phyloP scores from a whole-genome alignment of 37 sponge, comb jelly and placozoan genomes.

The Eunapius fragilis region DNA sequence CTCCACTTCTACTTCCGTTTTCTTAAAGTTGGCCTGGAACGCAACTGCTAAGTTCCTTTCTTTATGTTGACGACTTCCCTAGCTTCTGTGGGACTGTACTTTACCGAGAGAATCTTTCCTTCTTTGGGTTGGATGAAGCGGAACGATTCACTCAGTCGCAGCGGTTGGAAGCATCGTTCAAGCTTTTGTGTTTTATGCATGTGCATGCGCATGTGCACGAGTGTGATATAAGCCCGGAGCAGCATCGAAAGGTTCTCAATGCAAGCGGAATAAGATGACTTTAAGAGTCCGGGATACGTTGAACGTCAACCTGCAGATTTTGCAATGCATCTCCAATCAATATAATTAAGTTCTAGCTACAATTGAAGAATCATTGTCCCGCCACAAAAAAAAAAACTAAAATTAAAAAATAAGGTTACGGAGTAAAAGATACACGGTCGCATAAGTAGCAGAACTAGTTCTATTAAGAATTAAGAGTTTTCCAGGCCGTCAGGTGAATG shows the following conservation, averaged over 20 bases:
- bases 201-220: no score
- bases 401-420: no score
- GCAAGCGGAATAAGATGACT: neutral
- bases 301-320: no score
- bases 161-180: neutral
- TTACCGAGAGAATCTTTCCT: constrained; percentile 39
- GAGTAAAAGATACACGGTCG: no score
- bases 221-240: neutral
- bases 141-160: neutral
- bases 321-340: no score
- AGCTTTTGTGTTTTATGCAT: neutral
- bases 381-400: no score
- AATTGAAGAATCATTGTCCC: no score
- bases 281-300: no score
- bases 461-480: no score
- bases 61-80: constrained; percentile 43
- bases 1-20: constrained; percentile 20
- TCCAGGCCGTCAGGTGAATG: no score
- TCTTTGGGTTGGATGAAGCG: constrained; percentile 40
- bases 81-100: constrained; percentile 16
- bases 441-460: no score
- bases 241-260: neutral
- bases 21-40: constrained; percentile 57
- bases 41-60: constrained; percentile 49
- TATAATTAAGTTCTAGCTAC: no score